Evolutionary conservation across 2,888 invertebrate species (phyloP).

Genomic region (Drosophila flavopinicola): DNA sequence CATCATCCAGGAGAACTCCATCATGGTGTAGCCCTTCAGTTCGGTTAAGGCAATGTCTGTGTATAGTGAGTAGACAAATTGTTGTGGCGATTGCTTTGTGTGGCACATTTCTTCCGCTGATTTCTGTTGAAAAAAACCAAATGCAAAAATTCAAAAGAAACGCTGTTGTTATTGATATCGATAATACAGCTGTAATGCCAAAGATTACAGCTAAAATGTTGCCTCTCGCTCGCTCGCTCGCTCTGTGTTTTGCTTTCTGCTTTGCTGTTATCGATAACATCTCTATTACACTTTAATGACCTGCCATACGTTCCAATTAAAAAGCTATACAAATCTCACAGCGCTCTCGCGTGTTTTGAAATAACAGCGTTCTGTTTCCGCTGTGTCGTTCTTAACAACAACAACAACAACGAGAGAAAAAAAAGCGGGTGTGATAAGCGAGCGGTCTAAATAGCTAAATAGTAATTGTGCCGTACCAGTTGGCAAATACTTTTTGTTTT

Average conservation of each 20-base stretch:
- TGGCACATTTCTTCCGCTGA: slow-evolving; percentile 89
- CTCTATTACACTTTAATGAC: slow-evolving; percentile 18
- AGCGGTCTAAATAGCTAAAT: background rate
- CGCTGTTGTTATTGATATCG: background rate
- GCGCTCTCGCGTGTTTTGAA: background rate
- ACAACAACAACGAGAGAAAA: background rate
- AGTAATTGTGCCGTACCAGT: background rate
- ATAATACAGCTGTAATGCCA: slow-evolving; percentile 2
- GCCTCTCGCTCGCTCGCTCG: background rate
- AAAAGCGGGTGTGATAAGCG: background rate
- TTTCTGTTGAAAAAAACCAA: slow-evolving; percentile 86
- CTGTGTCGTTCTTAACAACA: slow-evolving; percentile 5
- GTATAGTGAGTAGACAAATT: slow-evolving; percentile 92
- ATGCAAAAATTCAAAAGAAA: background rate
- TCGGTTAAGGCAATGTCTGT: slow-evolving; percentile 92
- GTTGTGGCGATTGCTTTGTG: slow-evolving; percentile 91
- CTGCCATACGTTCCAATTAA: slow-evolving; percentile 32
- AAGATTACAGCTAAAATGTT: slow-evolving; percentile 5
- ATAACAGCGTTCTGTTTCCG: slow-evolving; percentile 26
- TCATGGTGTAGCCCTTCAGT: slow-evolving; percentile 94
- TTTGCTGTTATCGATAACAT: slow-evolving; percentile 15
- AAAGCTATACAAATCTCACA: slow-evolving; percentile 5
- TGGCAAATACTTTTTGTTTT: background rate
- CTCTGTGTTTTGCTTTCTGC: background rate
- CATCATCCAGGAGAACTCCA: slow-evolving; percentile 95